Conservation (phyloP, 2,113 vertebrate genomes). For the Cyprinus carpio region DNA sequence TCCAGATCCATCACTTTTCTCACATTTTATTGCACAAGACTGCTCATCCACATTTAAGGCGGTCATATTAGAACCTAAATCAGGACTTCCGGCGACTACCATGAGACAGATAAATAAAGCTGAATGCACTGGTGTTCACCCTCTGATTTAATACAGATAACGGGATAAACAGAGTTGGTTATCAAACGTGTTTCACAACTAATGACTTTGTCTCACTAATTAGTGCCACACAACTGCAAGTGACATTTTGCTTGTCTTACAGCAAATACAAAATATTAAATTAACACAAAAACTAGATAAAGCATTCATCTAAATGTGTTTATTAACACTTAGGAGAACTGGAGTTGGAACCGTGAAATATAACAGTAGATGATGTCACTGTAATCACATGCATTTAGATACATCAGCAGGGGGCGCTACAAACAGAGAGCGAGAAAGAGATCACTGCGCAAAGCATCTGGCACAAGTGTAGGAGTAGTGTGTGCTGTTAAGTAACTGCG, state of each 20-base stretch:
- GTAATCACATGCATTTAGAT: conserved; percentile 33
- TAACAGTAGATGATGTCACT: background rate
- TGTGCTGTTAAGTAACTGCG: conserved; percentile 14
- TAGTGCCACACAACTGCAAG: conserved; percentile 10
- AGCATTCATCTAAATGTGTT: conserved; percentile 14
- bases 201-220: conserved; percentile 3
- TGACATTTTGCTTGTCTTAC: conserved; percentile 8
- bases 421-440: background rate
- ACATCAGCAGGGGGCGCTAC: conserved; percentile 16
- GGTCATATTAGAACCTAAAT: conserved; percentile 43
- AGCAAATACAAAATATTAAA: conserved; percentile 9
- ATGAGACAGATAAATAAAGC: conserved; percentile 25
- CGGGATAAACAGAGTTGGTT: background rate
- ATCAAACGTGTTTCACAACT: background rate
- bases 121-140: conserved; percentile 13
- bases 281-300: conserved; percentile 1
- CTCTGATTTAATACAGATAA: conserved; percentile 5
- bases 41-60: conserved; percentile 57
- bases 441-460: background rate
- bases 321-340: background rate
- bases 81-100: background rate
- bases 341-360: background rate
- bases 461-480: background rate
- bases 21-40: conserved; percentile 66
- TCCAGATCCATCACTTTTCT: background rate